Base-by-base conservation (phyloP, 2,797 vertebrate genomes). In the Etheostoma perlongum region DNA sequence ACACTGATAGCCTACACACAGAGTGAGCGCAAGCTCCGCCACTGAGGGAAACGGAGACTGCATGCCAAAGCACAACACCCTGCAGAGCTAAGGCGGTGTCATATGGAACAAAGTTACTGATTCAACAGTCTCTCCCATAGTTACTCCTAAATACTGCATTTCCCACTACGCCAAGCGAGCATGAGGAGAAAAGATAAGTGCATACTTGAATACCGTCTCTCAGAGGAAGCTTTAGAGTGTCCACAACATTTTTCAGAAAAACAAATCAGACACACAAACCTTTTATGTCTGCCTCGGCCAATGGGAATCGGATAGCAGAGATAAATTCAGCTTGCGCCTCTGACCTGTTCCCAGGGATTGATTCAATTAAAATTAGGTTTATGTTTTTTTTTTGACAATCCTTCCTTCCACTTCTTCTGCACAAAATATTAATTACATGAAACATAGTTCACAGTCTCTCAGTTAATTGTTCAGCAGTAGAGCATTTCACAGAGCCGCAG, bases 341-440 rank as follows among this genome's bases (percentile, higher is more conserved):
- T 91, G 88, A 93, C 91, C 92, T 90, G 86, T 92, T 90, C 85
- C 82, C 78, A 72, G 73, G 80, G 83, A 87, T 72, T 85, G 82
- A 85, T 90, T 93, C 83, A 93, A 94, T 94, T 92, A 92, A 85
- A 90, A 90, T 89, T 62, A 76, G 78, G 82, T 88, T 89, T 85
- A 78, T 83, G 61, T 49, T 55, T 54, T 83, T 79, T 76, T 65
- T 67, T 67, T 33, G 25, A 19, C 71, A 76, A 77, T 82, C 76
- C 33, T 78, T 86, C 10, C 72, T 78, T 85, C 72, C 68, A 74
- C 77, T 88, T 86, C 76, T 84, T 91, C 64, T 74, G 81, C 78
- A 85, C 74, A 87, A 92, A 93, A 91, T 92, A 93, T 91, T 93
- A 93, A 94, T 93, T 90, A 94, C 90, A 93, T 89, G 89, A 93